Percentiles rank a stretch among this genome's conserved stretches.
These are phyloP conservation scores for Tinamus guttatus DNA, from an alignment of 2,113 vertebrate genomes.

Conservation along the genomic window DNA sequence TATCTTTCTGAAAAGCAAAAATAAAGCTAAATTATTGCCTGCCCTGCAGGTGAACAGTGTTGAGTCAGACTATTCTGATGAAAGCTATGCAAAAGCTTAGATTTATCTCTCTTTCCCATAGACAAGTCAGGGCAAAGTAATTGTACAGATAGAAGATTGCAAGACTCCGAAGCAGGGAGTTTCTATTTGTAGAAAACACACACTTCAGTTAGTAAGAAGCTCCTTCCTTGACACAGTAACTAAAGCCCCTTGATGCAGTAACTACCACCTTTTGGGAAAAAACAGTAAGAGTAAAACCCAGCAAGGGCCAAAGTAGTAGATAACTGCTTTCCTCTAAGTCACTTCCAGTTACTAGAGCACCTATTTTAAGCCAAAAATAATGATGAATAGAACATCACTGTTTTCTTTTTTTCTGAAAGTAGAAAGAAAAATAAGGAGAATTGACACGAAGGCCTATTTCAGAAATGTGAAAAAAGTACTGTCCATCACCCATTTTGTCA, in stretches of 20 bases:
- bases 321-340: not conserved
- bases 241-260: not conserved
- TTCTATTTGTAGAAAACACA: not conserved
- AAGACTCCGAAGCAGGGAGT: not conserved
- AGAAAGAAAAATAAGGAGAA: not conserved
- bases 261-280: not conserved
- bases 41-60: not conserved
- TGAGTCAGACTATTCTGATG: conserved; percentile 11
- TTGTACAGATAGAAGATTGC: not conserved
- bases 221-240: not conserved
- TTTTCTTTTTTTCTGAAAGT: not conserved
- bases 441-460: not conserved
- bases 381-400: not conserved
- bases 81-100: not conserved
- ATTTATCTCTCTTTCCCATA: not conserved
- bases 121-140: conserved; percentile 43
- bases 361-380: not conserved
- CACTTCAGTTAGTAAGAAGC: not conserved
- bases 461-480: not conserved
- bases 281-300: not conserved
- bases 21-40: not conserved
- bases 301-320: not conserved
- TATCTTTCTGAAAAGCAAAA: conserved; percentile 17
- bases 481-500: not conserved
- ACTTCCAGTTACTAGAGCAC: not conserved